Evolutionary conservation across 2,113 vertebrate genomes (phyloP).

Genomic region (Marcusenius ussheri): DNA sequence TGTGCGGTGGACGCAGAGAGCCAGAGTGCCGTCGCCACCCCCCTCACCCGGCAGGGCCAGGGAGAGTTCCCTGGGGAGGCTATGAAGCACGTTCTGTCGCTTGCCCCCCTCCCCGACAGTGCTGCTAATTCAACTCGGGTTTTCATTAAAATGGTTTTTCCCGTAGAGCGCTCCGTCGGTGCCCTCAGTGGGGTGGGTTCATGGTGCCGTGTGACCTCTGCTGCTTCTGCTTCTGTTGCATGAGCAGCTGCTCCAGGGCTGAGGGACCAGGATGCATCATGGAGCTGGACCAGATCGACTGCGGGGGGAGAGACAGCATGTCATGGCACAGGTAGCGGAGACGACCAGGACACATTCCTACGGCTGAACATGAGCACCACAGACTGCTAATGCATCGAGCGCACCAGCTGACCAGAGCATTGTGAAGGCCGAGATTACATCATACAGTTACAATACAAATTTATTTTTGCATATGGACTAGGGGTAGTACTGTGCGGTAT

Average conservation of each 20-base stretch:
- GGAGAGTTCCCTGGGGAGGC: slow-evolving; percentile 51
- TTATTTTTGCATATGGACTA: background rate
- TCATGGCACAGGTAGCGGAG: background rate
- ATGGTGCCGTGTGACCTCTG: slow-evolving; percentile 89
- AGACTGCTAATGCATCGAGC: background rate
- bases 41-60: slow-evolving; percentile 50
- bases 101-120: slow-evolving; percentile 66
- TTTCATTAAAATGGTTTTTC: slow-evolving; percentile 61
- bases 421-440: background rate
- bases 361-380: background rate
- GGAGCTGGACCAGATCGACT: slow-evolving; percentile 99
- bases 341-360: background rate
- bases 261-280: slow-evolving; percentile 98
- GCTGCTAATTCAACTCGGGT: slow-evolving; percentile 51
- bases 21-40: slow-evolving; percentile 57
- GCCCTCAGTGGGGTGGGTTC: slow-evolving; percentile 95
- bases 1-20: slow-evolving; percentile 64
- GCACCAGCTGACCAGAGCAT: background rate
- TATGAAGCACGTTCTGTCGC: slow-evolving; percentile 35
- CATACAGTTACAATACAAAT: background rate
- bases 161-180: slow-evolving; percentile 58
- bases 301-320: slow-evolving; percentile 26
- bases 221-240: slow-evolving; percentile 99
- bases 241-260: slow-evolving; percentile 95
- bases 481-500: too few species aligned